These are phyloP conservation scores for Capitulum mitella DNA, from an alignment of 2,888 invertebrate genomes.

Conservation along the genomic window DNA sequence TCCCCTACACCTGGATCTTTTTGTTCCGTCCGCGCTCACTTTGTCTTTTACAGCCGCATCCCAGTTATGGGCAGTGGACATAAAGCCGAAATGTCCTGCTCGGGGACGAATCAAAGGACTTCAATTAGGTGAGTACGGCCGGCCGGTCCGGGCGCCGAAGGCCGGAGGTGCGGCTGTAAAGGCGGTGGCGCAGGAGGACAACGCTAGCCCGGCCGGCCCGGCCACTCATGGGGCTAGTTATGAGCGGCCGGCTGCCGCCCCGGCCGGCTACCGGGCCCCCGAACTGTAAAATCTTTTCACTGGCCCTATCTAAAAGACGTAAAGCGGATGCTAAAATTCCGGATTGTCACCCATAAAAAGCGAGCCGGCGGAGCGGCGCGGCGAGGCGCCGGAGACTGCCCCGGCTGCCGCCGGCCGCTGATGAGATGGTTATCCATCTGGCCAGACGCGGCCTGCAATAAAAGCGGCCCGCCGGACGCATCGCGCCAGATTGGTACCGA, in stretches of 20 bases:
- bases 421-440: not conserved
- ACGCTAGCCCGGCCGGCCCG: not conserved
- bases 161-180: not conserved
- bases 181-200: not conserved
- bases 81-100: not conserved
- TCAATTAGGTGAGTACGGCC: constrained; percentile 16
- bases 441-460: not conserved
- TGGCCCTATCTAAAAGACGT: constrained; percentile 13
- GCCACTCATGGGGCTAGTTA: not conserved
- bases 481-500: not conserved
- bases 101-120: constrained; percentile 15
- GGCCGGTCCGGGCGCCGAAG: not conserved
- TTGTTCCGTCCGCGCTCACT: not conserved
- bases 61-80: not conserved
- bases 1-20: not conserved
- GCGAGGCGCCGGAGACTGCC: not conserved
- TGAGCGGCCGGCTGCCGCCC: not conserved
- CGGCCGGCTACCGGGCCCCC: not conserved
- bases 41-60: constrained; percentile 13
- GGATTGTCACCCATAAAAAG: constrained; percentile 23
- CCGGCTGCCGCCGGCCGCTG: not conserved
- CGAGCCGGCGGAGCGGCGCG: not conserved
- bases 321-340: constrained; percentile 21
- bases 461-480: not conserved
- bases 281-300: constrained; percentile 17